Evolutionary conservation across 53 echinoderm and acorn worm genomes (phyloP).

Genomic region (Paracentrotus lividus): DNA sequence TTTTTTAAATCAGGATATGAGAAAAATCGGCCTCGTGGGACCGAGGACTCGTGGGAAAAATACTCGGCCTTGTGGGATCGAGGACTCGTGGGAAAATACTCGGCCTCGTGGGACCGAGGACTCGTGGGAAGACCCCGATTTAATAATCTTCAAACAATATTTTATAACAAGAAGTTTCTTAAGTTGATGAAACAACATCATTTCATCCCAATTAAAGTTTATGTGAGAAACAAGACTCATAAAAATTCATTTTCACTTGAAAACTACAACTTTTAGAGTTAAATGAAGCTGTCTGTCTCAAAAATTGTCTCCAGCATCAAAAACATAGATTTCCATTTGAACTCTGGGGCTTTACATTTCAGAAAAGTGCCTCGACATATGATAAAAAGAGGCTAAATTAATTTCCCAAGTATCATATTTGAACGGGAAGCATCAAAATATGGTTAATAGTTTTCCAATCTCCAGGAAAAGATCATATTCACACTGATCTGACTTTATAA

Average conservation of each 20-base stretch:
- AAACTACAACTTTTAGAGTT: too few relatives aligned
- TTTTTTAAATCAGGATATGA: too few relatives aligned
- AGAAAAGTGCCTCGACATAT: neutral
- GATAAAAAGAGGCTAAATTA: slow-evolving; percentile 10
- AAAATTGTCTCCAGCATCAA: neutral
- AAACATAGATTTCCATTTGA: slow-evolving; percentile 31
- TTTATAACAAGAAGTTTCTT: neutral
- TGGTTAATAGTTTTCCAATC: neutral
- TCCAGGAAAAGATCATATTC: slow-evolving; percentile 19
- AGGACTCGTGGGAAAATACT: too few relatives aligned
- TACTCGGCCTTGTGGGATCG: too few relatives aligned
- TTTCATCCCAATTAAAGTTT: neutral
- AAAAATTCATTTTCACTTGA: too few relatives aligned
- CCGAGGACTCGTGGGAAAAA: too few relatives aligned
- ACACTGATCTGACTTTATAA: neutral
- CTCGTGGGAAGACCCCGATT: too few relatives aligned
- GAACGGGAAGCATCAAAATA: neutral
- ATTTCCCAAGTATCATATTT: neutral
- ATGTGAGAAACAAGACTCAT: too few relatives aligned
- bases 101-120: too few relatives aligned
- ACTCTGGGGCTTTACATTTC: neutral
- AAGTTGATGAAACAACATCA: neutral
- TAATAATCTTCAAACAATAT: neutral
- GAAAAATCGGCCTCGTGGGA: too few relatives aligned
- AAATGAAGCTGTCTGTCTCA: slow-evolving; percentile 2